phyloP scores from a whole-genome alignment of 2,888 invertebrate species.

The Glaucopsyche alexis region DNA sequence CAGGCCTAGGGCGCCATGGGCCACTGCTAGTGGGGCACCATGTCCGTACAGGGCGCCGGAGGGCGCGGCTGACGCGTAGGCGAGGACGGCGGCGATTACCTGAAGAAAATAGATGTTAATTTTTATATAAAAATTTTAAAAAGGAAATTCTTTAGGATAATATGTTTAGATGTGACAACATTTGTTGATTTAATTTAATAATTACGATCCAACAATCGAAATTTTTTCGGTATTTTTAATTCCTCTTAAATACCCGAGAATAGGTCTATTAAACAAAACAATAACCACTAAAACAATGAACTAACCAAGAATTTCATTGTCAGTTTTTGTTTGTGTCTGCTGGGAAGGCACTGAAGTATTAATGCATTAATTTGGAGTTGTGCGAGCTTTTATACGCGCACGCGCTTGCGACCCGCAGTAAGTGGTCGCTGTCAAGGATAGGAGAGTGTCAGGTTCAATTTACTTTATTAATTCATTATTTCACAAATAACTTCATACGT shows the following conservation, averaged over 20 bases:
- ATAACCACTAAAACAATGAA: conserved; percentile 36
- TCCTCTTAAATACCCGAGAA: no score
- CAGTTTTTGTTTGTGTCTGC: conserved; percentile 78
- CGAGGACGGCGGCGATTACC: conserved; percentile 76
- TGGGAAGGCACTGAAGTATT: conserved; percentile 70
- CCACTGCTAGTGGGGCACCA: conserved; percentile 35
- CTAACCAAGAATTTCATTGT: conserved; percentile 78
- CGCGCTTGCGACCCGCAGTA: conserved; percentile 63
- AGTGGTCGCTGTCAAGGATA: conserved; percentile 51
- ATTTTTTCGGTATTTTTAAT: no score
- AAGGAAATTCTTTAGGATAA: no score
- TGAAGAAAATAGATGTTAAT: conserved; percentile 47
- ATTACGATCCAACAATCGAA: background rate
- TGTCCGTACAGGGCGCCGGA: conserved; percentile 57
- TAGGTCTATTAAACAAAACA: background rate
- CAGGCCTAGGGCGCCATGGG: conserved; percentile 41
- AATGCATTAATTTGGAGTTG: conserved; percentile 53
- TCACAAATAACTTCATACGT: conserved; percentile 9
- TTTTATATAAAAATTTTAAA: no score
- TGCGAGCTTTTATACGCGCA: conserved; percentile 62
- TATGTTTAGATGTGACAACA: no score
- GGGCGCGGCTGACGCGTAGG: conserved; percentile 69
- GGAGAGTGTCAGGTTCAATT: conserved; percentile 22
- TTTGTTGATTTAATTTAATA: no score
- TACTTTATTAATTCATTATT: conserved; percentile 15